Percentiles rank a stretch among this genome's conserved stretches.
Evolutionary conservation across 2,113 vertebrate species (phyloP).

Genomic region (Eudorcas thomsonii): DNA sequence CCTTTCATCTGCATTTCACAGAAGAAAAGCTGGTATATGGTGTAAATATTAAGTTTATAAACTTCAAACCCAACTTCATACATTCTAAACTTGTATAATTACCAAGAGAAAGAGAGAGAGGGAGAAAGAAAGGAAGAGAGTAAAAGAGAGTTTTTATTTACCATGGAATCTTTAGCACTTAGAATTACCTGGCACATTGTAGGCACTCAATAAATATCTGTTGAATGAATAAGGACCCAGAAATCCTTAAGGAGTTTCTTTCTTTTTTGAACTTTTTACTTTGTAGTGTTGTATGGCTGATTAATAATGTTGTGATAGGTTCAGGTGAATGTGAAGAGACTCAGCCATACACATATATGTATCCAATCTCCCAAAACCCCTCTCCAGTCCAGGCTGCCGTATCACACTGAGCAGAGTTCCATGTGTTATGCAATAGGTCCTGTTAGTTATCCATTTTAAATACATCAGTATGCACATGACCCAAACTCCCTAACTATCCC

Average conservation of each 20-base stretch:
- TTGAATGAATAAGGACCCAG: not conserved
- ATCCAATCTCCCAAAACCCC: not conserved
- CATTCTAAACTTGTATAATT: not conserved
- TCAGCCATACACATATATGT: not conserved
- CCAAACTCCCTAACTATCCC: not conserved
- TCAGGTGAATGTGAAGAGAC: not conserved
- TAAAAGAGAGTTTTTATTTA: not conserved
- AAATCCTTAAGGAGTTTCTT: not conserved
- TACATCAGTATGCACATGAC: not conserved
- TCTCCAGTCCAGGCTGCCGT: not conserved
- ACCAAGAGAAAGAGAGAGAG: not conserved
- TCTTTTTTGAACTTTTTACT: not conserved
- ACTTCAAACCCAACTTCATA: not conserved
- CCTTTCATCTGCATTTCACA: not conserved
- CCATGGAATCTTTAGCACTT: not conserved
- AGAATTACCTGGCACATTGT: not conserved
- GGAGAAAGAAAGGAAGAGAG: not conserved
- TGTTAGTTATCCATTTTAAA: not conserved
- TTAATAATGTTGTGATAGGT: not conserved
- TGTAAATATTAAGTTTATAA: not conserved
- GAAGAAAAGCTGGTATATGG: not conserved
- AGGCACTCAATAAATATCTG: not conserved
- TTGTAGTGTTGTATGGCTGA: not conserved
- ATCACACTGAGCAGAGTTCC: not conserved
- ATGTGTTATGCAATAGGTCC: not conserved